Conservation (phyloP, 92 coral and sea anemone species). For the Porites divaricata region DNA sequence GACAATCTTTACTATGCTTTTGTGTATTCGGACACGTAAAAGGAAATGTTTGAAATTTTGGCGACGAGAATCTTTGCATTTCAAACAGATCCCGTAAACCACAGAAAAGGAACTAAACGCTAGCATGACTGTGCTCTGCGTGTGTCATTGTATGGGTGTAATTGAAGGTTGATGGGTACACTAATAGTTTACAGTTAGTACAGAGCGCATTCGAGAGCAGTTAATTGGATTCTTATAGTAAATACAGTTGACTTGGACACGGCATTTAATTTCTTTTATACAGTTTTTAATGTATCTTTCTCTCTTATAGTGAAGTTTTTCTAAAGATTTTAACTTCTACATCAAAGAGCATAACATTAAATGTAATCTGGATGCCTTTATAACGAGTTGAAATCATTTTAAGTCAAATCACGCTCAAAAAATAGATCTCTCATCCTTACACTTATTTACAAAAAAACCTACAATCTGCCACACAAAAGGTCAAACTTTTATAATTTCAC, state of each 20-base stretch:
- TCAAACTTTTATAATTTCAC: conserved; percentile 9
- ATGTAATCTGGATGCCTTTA: too few relatives aligned
- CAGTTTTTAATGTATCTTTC: neutral
- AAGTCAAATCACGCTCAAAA: neutral
- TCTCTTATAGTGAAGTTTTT: too few relatives aligned
- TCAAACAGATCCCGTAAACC: neutral
- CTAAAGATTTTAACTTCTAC: too few relatives aligned
- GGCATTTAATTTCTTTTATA: neutral
- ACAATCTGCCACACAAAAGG: neutral
- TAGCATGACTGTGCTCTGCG: neutral
- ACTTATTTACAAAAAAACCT: neutral
- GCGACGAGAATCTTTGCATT: conserved; percentile 14
- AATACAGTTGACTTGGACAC: neutral
- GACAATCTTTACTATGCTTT: conserved; percentile 32
- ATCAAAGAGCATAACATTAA: too few relatives aligned
- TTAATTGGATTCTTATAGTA: conserved; percentile 19
- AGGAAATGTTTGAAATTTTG: conserved; percentile 13
- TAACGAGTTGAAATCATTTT: neutral
- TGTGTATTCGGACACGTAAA: conserved; percentile 1
- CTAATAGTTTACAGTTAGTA: conserved; percentile 10
- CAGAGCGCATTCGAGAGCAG: conserved; percentile 14
- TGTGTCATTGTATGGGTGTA: neutral
- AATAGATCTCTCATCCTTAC: neutral
- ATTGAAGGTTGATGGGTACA: conserved; percentile 17
- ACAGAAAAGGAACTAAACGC: neutral